phyloP scores from a whole-genome alignment of 2,888 invertebrate species.

The Aelia acuminata region DNA sequence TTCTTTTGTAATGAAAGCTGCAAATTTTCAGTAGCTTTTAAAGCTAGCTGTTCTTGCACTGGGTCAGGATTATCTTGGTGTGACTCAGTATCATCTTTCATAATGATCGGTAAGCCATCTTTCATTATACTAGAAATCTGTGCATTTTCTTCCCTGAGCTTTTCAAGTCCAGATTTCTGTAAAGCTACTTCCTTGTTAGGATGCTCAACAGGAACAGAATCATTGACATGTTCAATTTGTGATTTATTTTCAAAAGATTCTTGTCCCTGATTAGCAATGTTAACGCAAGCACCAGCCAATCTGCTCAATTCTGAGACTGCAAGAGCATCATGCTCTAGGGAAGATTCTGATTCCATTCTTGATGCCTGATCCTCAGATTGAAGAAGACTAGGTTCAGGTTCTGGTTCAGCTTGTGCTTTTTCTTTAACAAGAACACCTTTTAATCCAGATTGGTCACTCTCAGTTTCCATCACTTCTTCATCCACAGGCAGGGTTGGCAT shows the following conservation, averaged over 20 bases:
- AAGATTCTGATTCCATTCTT: slow-evolving; percentile 62
- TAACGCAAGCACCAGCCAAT: not conserved
- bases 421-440: slow-evolving; percentile 29
- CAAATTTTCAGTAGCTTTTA: not conserved
- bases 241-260: slow-evolving; percentile 4
- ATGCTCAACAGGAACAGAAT: not conserved
- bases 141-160: not conserved
- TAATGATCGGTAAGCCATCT: slow-evolving; percentile 10
- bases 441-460: slow-evolving; percentile 55
- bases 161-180: not conserved
- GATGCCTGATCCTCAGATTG: slow-evolving; percentile 66
- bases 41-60: slow-evolving; percentile 1
- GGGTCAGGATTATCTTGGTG: not conserved
- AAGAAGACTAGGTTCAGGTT: slow-evolving; percentile 61
- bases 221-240: not conserved
- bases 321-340: not conserved
- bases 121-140: slow-evolving; percentile 17
- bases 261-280: not conserved
- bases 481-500: slow-evolving; percentile 61
- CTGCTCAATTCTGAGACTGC: not conserved
- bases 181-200: not conserved
- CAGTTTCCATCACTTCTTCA: slow-evolving; percentile 63
- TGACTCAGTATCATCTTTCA: slow-evolving; percentile 14
- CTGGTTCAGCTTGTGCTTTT: slow-evolving; percentile 61
- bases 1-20: slow-evolving; percentile 40